Base-by-base conservation (phyloP, 2,888 invertebrate genomes). In the Trichacis sp. region DNA sequence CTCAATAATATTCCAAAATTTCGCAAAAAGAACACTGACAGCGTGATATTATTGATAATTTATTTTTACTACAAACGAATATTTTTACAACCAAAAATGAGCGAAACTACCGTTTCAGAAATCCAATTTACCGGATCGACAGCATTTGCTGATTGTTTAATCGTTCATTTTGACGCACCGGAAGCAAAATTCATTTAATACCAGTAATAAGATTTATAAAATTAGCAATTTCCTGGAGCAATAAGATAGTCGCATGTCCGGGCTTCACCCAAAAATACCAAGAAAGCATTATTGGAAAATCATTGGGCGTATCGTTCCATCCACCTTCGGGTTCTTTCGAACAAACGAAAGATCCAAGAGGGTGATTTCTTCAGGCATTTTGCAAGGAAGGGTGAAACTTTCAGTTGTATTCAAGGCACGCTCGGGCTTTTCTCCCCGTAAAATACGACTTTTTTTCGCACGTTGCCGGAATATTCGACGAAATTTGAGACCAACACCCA, bases 391-490 rank as follows among this genome's bases (percentile, higher is more conserved):
- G 68, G 68, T 36, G 67, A 72, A 70, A 59, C 72, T 74, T 72
- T 78, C 77, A 24, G 77, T 72, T 73, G 73, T 72, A 80, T 80
- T 77, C 80, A 71, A 75, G 68, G 77, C 80, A 79, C 79, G 80
- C 74, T 72, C 71, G 59, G 48, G 12, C 73, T 76, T 78, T 74
- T 76, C 75, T 57, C 64, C 70, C 70, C 54, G 75, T 77, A 77
- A 79, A 79, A 79, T 78, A 81, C 77, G 79, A 76, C 74, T n/a
- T n/a, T n/a, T n/a, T 71, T 73, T 70, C 73, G 75, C 79, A 79
- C 79, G 77, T 74, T 78, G 79, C 79, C 77, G 79, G 80, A 81
- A 81, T 82, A 80, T 80, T 78, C 75, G 78, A 79, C n/a, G 78
- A 81, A 82, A 81, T 81, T 74, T 75, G 64, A 68, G 76, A 56